Evolutionary conservation across 2,113 vertebrate species (phyloP).

Genomic region (Stictonetta naevosa): DNA sequence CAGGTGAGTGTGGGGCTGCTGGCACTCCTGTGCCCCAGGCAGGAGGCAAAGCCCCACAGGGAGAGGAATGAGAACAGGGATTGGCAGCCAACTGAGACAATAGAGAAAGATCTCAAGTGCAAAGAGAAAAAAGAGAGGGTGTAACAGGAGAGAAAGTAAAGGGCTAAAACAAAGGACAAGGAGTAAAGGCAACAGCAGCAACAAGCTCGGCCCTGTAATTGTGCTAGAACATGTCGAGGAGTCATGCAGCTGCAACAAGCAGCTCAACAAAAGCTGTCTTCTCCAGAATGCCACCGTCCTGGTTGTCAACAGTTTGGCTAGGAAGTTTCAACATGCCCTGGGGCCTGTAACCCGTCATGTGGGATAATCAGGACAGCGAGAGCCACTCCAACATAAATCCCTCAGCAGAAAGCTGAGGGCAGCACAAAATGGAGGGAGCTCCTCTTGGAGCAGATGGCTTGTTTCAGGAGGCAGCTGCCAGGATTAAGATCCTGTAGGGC

Average conservation of each 20-base stretch:
- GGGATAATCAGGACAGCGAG: not conserved
- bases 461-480: not conserved
- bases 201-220: not conserved
- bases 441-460: not conserved
- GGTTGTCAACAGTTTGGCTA: not conserved
- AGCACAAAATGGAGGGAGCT: not conserved
- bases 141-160: not conserved
- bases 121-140: not conserved
- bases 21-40: not conserved
- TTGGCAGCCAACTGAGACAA: fast-evolving
- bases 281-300: not conserved
- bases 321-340: not conserved
- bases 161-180: not conserved
- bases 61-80: not conserved
- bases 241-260: not conserved
- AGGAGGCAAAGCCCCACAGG: not conserved
- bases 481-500: not conserved
- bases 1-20: not conserved
- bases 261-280: not conserved
- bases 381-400: not conserved
- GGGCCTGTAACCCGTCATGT: not conserved
- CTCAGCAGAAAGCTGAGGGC: not conserved
- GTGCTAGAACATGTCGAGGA: not conserved
- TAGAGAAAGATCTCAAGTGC: not conserved
- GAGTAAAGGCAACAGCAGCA: not conserved